Conservation (phyloP, 2,888 invertebrate species). For the Caenorhabditis auriculariae region DNA sequence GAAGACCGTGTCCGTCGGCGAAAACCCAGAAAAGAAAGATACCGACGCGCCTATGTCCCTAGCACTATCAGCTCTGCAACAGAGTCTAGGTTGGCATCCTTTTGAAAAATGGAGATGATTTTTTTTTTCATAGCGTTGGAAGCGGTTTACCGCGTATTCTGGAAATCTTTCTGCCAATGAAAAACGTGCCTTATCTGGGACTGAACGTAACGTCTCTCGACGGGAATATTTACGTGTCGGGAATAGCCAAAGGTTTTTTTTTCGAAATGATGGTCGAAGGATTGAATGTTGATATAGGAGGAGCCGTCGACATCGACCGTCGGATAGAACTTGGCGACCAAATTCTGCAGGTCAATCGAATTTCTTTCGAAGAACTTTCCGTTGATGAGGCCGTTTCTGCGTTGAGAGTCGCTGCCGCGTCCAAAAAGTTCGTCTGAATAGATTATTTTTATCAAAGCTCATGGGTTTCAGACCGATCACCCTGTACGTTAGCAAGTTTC, state of each 20-base stretch:
- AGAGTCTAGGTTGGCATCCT: constrained; percentile 42
- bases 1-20: constrained; percentile 19
- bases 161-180: constrained; percentile 51
- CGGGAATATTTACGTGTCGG: constrained; percentile 52
- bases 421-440: constrained; percentile 21
- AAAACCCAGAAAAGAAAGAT: constrained; percentile 41
- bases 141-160: constrained; percentile 50
- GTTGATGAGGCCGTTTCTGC: constrained; percentile 46
- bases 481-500: constrained; percentile 48
- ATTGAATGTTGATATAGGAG: constrained; percentile 16
- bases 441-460: neutral
- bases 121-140: constrained; percentile 17
- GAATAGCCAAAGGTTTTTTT: constrained; percentile 32
- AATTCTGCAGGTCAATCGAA: constrained; percentile 55
- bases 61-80: constrained; percentile 56
- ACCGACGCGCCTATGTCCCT: constrained; percentile 54
- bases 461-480: constrained; percentile 46
- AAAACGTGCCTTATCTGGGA: constrained; percentile 46
- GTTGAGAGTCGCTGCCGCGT: constrained; percentile 39
- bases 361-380: constrained; percentile 52
- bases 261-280: neutral
- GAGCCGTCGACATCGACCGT: constrained; percentile 49
- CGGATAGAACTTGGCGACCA: constrained; percentile 57
- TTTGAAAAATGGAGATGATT: neutral
- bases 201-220: constrained; percentile 50